Conservation (phyloP, 2,888 invertebrate genomes). For the Hymenopus coronatus region DNA sequence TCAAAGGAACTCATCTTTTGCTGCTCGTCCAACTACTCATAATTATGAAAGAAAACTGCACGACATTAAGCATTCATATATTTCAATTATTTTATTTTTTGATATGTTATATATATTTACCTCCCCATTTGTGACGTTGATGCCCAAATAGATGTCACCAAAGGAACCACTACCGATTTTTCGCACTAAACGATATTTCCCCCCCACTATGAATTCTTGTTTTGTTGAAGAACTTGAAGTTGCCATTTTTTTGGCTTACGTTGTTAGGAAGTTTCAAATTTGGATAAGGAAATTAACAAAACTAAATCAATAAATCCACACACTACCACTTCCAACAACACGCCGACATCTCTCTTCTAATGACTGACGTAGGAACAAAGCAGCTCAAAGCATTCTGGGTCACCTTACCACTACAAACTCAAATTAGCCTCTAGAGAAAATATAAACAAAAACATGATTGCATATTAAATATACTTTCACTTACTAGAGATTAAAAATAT, state of each 20-base stretch:
- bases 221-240: slow-evolving; percentile 43
- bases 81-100: not conserved
- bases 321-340: slow-evolving; percentile 53
- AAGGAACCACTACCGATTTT: slow-evolving; percentile 99
- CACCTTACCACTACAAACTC: not conserved
- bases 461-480: not conserved
- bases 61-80: not conserved
- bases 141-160: slow-evolving; percentile 97
- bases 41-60: not conserved
- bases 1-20: not conserved
- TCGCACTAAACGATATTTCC: slow-evolving; percentile 90
- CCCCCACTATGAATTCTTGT: slow-evolving; percentile 81
- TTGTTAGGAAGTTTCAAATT: slow-evolving; percentile 28
- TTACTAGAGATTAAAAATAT: too few relatives aligned
- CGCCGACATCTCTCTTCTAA: slow-evolving; percentile 56
- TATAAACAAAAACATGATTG: not conserved
- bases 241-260: slow-evolving; percentile 27
- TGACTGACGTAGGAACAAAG: slow-evolving; percentile 35
- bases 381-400: slow-evolving; percentile 27
- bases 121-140: slow-evolving; percentile 88
- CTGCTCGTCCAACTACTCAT: not conserved
- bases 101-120: slow-evolving; percentile 50
- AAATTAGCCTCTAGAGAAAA: not conserved
- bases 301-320: slow-evolving; percentile 41
- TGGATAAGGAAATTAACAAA: slow-evolving; percentile 32